Base-by-base conservation (phyloP, 1,140 invertebrate genomes). In the Trichogramma pretiosum region DNA sequence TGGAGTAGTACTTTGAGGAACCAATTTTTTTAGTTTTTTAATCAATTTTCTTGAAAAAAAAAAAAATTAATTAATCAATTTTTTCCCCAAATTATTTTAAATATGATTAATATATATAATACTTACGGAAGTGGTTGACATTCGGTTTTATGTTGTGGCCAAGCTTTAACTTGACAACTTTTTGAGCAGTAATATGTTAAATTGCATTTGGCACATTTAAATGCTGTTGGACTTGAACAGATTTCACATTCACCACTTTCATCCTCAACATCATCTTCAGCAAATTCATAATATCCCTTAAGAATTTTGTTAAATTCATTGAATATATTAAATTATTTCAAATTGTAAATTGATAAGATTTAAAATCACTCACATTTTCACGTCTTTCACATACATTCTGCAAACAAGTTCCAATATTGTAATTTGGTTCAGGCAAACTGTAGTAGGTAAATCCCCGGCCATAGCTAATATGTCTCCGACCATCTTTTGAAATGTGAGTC, bases 401-500 rank as follows among this genome's bases (percentile, higher is more conserved):
- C 19, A 68, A 34, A 5, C 48, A 49, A 0, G 51, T 37, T 8
- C 52, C 36, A n/a, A 58, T 37, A 4, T 52, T 52, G 19, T 54
- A 55, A 44, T 58, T 23, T 5, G 48, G 48, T 8, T 59, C 48
- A 5, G 67, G 63, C 13, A 63, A 48, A 36, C 61, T 55, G 37
- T 70, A 70, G 5, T 32, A 32, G 2, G 59, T 63, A 21, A 60
- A 62, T 2, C 68, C 67, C 9, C 69, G 59, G 30, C 69, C 69
- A 52, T 56, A 43, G 3, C 58, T 46, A 13, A 72, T 58, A 11
- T 57, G 59, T 41, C 63, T 58, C 17, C 51, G 61, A 5, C 67
- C 66, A 51, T 65, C 58, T 30, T 24, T 43, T 1, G 61, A 56
- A 16, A 65, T 23, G 3, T 36, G 50, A 8, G 61, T 10, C 1